phyloP scores from a whole-genome alignment of 2,888 invertebrate species.

The Mesorhabditis belari region DNA sequence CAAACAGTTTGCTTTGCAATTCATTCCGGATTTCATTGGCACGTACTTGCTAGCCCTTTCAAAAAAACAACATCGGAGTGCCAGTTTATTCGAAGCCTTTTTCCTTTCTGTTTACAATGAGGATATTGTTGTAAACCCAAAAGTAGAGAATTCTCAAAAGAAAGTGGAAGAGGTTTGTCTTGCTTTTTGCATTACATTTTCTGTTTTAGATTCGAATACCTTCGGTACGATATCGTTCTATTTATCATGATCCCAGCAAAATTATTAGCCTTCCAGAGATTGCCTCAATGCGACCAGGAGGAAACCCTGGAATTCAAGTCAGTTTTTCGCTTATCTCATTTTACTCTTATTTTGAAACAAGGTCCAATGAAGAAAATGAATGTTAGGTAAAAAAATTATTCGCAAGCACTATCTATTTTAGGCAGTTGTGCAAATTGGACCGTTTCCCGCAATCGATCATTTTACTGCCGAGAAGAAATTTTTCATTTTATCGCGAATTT shows the following conservation, averaged over 20 bases:
- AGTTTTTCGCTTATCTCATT: not conserved
- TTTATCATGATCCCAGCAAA: slow-evolving; percentile 83
- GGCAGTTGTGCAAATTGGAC: slow-evolving; percentile 73
- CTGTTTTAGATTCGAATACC: slow-evolving; percentile 68
- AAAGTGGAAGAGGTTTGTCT: slow-evolving; percentile 63
- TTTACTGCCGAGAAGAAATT: slow-evolving; percentile 82
- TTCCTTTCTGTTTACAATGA: slow-evolving; percentile 51
- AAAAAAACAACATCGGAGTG: slow-evolving; percentile 37
- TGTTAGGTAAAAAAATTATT: not conserved
- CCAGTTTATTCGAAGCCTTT: slow-evolving; percentile 45
- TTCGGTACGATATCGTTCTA: slow-evolving; percentile 79
- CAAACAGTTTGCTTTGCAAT: slow-evolving; percentile 43
- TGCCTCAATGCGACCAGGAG: slow-evolving; percentile 13
- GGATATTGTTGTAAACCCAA: slow-evolving; percentile 29
- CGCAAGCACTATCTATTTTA: no score
- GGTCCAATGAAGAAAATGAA: not conserved
- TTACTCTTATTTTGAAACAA: not conserved
- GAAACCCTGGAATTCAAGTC: slow-evolving; percentile 23
- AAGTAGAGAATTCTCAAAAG: slow-evolving; percentile 12
- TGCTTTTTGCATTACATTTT: not conserved
- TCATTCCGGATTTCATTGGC: slow-evolving; percentile 38
- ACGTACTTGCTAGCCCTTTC: slow-evolving; percentile 37
- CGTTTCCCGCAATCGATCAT: slow-evolving; percentile 77
- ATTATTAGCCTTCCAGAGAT: slow-evolving; percentile 58
- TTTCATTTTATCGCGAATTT: slow-evolving; percentile 74